These are phyloP conservation scores for Rhizoglyphus robini DNA, from an alignment of 1,140 invertebrate species.

Conservation along the genomic window DNA sequence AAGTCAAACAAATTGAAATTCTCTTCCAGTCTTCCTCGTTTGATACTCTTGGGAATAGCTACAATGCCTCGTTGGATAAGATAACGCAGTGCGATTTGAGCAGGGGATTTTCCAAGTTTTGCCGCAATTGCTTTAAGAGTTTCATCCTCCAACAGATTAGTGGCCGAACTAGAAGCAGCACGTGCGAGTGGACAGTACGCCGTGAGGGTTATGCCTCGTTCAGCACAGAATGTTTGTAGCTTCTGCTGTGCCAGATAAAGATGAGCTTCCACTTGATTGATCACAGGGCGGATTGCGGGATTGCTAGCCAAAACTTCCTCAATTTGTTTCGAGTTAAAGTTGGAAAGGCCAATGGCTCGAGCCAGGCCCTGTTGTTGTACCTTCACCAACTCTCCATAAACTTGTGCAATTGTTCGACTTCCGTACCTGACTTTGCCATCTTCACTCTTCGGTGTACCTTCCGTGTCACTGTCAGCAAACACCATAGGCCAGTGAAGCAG, in stretches of 20 bases:
- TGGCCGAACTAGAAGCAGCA: conserved; percentile 41
- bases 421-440: conserved; percentile 10
- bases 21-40: conserved; percentile 48
- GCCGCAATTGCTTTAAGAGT: conserved; percentile 47
- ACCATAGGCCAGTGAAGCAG: conserved; percentile 26
- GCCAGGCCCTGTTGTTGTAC: conserved; percentile 53
- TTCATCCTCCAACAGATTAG: conserved; percentile 41
- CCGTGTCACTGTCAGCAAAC: conserved; percentile 18
- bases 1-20: conserved; percentile 61
- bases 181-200: conserved; percentile 40
- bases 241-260: conserved; percentile 38
- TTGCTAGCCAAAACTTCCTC: conserved; percentile 50
- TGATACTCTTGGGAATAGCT: conserved; percentile 61
- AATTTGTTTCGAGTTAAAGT: conserved; percentile 74
- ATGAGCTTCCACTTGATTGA: conserved; percentile 50
- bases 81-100: conserved; percentile 42
- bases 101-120: conserved; percentile 50
- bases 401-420: conserved; percentile 45
- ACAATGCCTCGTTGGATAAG: conserved; percentile 57
- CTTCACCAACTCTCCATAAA: conserved; percentile 74
- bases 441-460: neutral
- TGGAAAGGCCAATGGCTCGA: conserved; percentile 70
- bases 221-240: conserved; percentile 35
- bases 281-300: conserved; percentile 53
- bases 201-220: conserved; percentile 32